Conservation (phyloP, 2,797 vertebrate genomes). For the Coregonus suidteri region DNA sequence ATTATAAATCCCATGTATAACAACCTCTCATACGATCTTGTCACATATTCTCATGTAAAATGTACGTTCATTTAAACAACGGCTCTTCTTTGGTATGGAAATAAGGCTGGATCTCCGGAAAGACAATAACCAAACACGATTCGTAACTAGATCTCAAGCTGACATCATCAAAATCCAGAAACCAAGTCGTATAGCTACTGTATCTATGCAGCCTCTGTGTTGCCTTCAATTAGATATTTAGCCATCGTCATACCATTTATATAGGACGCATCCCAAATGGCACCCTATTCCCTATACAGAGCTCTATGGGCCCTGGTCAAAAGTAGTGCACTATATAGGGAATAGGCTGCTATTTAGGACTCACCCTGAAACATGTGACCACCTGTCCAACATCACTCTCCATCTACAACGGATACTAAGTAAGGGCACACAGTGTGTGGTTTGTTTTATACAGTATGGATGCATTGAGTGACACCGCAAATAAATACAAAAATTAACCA, state of each 20-base stretch:
- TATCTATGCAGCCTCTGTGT: not conserved
- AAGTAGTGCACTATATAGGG: not conserved
- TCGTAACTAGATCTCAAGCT: conserved; percentile 63
- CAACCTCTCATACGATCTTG: conserved; percentile 53
- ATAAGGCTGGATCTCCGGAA: conserved; percentile 71
- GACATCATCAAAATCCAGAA: conserved; percentile 49
- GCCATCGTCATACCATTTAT: conserved; percentile 31
- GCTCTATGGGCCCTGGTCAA: not conserved
- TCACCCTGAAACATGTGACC: not conserved
- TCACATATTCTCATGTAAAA: not conserved
- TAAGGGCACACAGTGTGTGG: not conserved
- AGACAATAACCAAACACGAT: conserved; percentile 49
- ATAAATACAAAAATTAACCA: not conserved
- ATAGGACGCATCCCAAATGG: not conserved
- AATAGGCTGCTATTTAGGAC: not conserved
- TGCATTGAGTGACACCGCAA: conserved; percentile 11
- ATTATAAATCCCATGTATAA: conserved; percentile 21
- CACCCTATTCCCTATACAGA: not conserved
- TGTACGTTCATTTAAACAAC: conserved; percentile 51
- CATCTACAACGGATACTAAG: not conserved
- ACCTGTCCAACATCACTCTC: not conserved
- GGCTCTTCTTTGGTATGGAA: conserved; percentile 80
- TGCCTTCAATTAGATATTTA: conserved; percentile 25
- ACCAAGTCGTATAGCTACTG: conserved; percentile 8
- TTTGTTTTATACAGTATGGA: conserved; percentile 7